These are phyloP conservation scores for Pterocles gutturalis DNA, from an alignment of 2,113 vertebrate species.

Conservation along the genomic window DNA sequence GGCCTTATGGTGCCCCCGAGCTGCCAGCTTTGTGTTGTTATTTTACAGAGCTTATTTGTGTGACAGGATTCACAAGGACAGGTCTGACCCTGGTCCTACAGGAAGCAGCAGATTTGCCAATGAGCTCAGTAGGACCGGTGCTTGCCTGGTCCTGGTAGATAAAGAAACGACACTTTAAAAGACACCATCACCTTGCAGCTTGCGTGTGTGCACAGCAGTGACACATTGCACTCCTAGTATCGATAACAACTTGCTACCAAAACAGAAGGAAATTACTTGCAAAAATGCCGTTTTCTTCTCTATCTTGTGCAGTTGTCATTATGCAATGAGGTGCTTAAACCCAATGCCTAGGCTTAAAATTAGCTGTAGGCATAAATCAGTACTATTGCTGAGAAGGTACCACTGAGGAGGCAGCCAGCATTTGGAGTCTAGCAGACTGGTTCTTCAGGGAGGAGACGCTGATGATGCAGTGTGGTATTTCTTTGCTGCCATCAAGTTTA, in stretches of 20 bases:
- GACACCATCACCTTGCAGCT: not conserved
- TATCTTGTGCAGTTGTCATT: not conserved
- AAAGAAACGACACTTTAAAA: not conserved
- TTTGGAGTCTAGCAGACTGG: not conserved
- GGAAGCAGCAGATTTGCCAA: not conserved
- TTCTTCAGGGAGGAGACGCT: not conserved
- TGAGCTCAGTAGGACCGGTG: not conserved
- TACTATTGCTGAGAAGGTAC: not conserved
- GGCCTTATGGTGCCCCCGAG: not conserved
- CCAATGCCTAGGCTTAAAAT: not conserved
- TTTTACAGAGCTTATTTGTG: constrained; percentile 31
- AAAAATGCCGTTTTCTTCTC: not conserved
- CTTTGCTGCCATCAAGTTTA: not conserved
- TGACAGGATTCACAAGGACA: not conserved
- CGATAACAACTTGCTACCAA: not conserved
- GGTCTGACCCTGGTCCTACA: not conserved
- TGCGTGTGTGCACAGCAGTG: not conserved
- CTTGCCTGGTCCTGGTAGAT: not conserved
- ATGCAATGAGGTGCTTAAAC: not conserved
- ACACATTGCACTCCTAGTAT: not conserved
- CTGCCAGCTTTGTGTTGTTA: not conserved
- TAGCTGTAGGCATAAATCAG: not conserved
- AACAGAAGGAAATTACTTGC: not conserved
- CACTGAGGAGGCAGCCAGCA: not conserved
- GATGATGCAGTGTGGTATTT: not conserved